A percentile compares a stretch with the other conserved stretches of the same genome.
phyloP scores from a whole-genome alignment of 2,113 vertebrate species.

The Prionailurus viverrinus region DNA sequence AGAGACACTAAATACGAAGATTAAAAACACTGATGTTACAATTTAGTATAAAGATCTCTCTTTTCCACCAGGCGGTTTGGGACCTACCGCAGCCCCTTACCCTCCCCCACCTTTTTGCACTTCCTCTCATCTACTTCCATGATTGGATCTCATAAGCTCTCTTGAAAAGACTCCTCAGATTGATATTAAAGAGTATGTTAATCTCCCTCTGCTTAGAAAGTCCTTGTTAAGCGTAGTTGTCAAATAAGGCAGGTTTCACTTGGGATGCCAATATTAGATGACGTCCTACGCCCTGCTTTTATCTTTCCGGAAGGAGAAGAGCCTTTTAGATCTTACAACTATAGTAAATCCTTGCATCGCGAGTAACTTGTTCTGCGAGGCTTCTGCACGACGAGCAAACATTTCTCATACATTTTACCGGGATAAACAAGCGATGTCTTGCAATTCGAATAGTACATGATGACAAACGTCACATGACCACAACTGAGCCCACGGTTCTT shows the following conservation, averaged over 20 bases:
- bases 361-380: too few species aligned
- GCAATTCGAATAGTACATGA: too few species aligned
- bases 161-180: conserved; percentile 64
- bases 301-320: conserved; percentile 63
- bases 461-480: too few species aligned
- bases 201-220: conserved; percentile 47
- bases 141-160: conserved; percentile 55
- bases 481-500: too few species aligned
- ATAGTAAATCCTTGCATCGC: too few species aligned
- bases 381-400: too few species aligned
- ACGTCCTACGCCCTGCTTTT: conserved; percentile 56
- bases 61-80: neutral
- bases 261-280: conserved; percentile 32
- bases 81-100: neutral
- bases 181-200: conserved; percentile 51
- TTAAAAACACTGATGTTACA: conserved; percentile 25
- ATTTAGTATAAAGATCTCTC: conserved; percentile 58
- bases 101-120: neutral
- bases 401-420: too few species aligned
- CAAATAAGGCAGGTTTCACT: conserved; percentile 67
- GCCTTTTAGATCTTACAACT: neutral
- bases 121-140: conserved; percentile 59
- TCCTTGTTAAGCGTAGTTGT: conserved; percentile 46
- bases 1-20: conserved; percentile 23
- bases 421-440: too few species aligned